Conservation (phyloP, 2,797 vertebrate species). For the Takifugu rubripes region DNA sequence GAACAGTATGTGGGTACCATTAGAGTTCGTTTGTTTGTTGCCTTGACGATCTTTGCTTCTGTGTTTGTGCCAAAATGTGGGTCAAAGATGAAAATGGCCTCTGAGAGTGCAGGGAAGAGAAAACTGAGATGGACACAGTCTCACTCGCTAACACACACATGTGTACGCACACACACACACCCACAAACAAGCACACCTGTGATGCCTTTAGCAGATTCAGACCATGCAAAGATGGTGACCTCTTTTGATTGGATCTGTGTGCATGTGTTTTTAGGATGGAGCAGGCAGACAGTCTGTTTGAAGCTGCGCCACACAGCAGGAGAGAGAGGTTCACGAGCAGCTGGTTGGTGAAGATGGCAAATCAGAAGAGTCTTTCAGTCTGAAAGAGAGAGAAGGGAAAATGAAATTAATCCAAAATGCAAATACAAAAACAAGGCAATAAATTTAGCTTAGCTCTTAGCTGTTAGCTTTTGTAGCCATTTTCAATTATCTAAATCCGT, state of each 20-base stretch:
- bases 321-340: constrained; percentile 43
- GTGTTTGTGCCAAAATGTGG: constrained; percentile 50
- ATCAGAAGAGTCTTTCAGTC: constrained; percentile 55
- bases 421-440: too few species aligned
- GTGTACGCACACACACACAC: constrained; percentile 10
- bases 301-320: constrained; percentile 11
- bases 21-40: constrained; percentile 26
- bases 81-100: constrained; percentile 55
- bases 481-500: too few species aligned
- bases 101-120: constrained; percentile 38
- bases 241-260: constrained; percentile 19
- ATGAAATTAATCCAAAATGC: not conserved
- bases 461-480: too few species aligned
- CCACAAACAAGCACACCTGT: constrained; percentile 36
- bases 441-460: too few species aligned
- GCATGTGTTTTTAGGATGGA: constrained; percentile 17
- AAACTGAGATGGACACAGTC: constrained; percentile 15
- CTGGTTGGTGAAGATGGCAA: constrained; percentile 47
- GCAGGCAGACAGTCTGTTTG: constrained; percentile 39
- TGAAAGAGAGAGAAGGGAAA: constrained; percentile 46
- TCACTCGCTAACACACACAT: constrained; percentile 3
- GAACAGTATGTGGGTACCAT: constrained; percentile 55
- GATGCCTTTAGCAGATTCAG: constrained; percentile 30
- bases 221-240: constrained; percentile 57
- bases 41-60: constrained; percentile 54